Percentiles rank a stretch among this genome's conserved stretches.
These are phyloP conservation scores for Talpa occidentalis DNA, from an alignment of 2,113 vertebrate species.

Conservation along the genomic window DNA sequence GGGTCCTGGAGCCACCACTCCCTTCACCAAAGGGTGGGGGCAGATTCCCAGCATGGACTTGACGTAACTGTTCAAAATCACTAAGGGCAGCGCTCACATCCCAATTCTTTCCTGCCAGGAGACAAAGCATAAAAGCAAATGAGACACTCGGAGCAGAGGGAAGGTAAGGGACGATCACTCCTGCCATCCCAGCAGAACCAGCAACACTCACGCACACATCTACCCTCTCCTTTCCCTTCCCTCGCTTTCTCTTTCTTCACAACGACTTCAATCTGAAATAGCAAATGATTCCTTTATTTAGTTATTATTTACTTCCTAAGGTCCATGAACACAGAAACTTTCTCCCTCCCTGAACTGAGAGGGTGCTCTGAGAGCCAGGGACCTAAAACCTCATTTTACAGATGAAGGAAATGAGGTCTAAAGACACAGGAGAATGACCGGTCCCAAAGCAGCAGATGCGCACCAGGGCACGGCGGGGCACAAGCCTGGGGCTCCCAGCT, in stretches of 20 bases:
- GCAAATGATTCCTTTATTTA: not conserved
- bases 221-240: not conserved
- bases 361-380: not conserved
- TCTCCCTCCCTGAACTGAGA: not conserved
- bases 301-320: not conserved
- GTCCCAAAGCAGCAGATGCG: not conserved
- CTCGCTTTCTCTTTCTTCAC: not conserved
- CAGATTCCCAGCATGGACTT: slow-evolving; percentile 93
- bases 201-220: too few relatives aligned
- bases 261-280: not conserved
- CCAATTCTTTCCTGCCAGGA: slow-evolving; percentile 95
- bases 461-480: not conserved
- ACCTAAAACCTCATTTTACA: slow-evolving; percentile 36
- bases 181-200: too few relatives aligned
- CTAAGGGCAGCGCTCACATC: slow-evolving; percentile 95
- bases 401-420: slow-evolving; percentile 2
- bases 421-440: not conserved
- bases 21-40: slow-evolving; percentile 89
- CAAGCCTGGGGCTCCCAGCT: not conserved
- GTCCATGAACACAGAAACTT: not conserved
- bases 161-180: too few relatives aligned
- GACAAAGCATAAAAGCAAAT: not conserved
- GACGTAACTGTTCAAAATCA: slow-evolving; percentile 96
- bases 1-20: slow-evolving; percentile 77
- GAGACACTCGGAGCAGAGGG: fast-evolving